These are phyloP conservation scores for Glyphotaelius pellucidus DNA, from an alignment of 2,888 invertebrate genomes.

Conservation along the genomic window DNA sequence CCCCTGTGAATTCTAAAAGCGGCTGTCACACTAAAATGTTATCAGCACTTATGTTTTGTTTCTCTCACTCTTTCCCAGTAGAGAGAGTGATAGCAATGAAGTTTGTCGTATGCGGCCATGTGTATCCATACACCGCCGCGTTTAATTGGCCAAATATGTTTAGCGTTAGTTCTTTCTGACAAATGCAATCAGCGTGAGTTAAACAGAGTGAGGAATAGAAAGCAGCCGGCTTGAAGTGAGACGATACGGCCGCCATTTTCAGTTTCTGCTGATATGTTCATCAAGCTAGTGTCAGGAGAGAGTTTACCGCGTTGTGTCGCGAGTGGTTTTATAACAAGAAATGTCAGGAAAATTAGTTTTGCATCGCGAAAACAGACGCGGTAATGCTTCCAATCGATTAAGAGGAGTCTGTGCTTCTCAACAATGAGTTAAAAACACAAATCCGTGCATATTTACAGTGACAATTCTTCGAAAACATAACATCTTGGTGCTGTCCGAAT, in stretches of 20 bases:
- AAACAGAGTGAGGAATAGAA: constrained; percentile 47
- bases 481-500: constrained; percentile 20
- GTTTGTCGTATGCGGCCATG: neutral
- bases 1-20: neutral
- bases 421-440: constrained; percentile 34
- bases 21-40: constrained; percentile 8
- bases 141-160: constrained; percentile 62
- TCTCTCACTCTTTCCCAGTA: neutral
- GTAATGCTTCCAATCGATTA: constrained; percentile 7
- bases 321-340: constrained; percentile 48
- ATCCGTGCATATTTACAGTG: constrained; percentile 27
- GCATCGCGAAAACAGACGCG: constrained; percentile 14
- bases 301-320: constrained; percentile 52
- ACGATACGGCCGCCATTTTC: constrained; percentile 57
- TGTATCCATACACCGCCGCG: constrained; percentile 11
- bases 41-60: constrained; percentile 25
- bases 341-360: constrained; percentile 55
- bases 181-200: constrained; percentile 19
- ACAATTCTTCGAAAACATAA: constrained; percentile 50
- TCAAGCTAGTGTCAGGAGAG: constrained; percentile 58
- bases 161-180: constrained; percentile 57
- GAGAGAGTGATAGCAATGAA: neutral
- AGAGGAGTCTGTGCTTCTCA: neutral
- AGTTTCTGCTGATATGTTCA: constrained; percentile 45
- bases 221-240: constrained; percentile 48